A percentile compares a stretch with the other conserved stretches of the same genome.
phyloP scores from a whole-genome alignment of 2,797 vertebrate species.

The Micrastur ruficollis region DNA sequence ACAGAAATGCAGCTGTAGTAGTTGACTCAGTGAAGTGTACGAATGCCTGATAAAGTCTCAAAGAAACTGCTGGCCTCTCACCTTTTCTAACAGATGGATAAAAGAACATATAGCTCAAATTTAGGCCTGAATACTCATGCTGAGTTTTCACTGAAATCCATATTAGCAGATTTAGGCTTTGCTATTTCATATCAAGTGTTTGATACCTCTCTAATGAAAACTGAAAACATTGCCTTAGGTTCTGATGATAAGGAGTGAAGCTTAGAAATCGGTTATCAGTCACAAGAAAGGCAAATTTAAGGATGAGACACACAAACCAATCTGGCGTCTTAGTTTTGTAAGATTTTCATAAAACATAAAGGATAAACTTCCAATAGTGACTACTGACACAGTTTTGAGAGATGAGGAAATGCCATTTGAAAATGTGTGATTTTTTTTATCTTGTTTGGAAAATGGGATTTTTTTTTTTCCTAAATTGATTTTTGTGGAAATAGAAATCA shows the following conservation, averaged over 20 bases:
- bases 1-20: not conserved
- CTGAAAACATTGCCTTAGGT: not conserved
- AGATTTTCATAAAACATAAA: not conserved
- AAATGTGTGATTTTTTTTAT: not conserved
- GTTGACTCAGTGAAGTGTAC: not conserved
- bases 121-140: not conserved
- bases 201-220: not conserved
- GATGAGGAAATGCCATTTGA: not conserved
- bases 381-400: not conserved
- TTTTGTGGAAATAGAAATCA: not conserved
- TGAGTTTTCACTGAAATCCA: not conserved
- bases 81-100: not conserved
- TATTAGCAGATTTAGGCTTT: not conserved
- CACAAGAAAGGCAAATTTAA: not conserved
- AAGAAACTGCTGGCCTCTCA: not conserved
- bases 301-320: not conserved
- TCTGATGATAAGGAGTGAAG: not conserved
- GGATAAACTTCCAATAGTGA: not conserved
- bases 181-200: not conserved
- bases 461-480: not conserved
- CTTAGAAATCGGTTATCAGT: not conserved
- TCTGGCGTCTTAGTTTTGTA: not conserved
- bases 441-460: not conserved
- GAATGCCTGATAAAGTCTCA: not conserved
- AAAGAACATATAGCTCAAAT: not conserved